Evolutionary conservation across 2,888 invertebrate genomes (phyloP).

Genomic region (Aleiodes testaceus): DNA sequence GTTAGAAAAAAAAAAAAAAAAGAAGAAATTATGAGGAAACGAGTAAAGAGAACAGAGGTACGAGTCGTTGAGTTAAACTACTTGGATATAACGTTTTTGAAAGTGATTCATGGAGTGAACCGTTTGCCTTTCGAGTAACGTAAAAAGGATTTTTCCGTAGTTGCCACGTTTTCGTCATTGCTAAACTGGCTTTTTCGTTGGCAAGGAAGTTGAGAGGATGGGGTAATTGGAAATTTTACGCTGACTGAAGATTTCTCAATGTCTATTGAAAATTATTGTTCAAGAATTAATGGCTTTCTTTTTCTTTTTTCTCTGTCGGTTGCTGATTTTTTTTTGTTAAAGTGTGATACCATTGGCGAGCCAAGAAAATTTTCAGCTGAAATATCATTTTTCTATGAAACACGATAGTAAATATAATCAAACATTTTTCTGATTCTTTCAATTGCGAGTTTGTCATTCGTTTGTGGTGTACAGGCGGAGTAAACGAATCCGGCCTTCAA

Average conservation of each 20-base stretch:
- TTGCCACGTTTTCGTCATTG: conserved; percentile 29
- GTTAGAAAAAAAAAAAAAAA: background rate
- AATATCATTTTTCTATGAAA: background rate
- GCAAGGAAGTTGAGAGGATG: background rate
- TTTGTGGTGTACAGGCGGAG: conserved; percentile 27
- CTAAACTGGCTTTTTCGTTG: conserved; percentile 13
- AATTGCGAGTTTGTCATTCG: conserved; percentile 32
- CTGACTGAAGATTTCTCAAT: conserved; percentile 21
- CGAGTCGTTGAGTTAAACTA: conserved; percentile 37
- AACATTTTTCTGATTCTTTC: background rate
- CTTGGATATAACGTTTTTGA: conserved; percentile 32
- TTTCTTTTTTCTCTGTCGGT: background rate
- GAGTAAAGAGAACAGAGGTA: conserved; percentile 15
- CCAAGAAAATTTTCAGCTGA: no score
- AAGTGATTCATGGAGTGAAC: conserved; percentile 31
- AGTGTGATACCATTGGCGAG: no score
- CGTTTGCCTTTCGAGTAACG: conserved; percentile 20
- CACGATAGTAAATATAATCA: background rate
- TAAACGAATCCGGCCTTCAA: conserved; percentile 41
- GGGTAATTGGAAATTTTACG: conserved; percentile 30
- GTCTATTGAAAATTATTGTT: background rate
- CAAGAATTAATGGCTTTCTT: background rate
- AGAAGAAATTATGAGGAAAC: background rate
- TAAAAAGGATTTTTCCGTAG: conserved; percentile 17
- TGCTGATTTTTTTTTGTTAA: no score